phyloP scores from a whole-genome alignment of 2,113 vertebrate species.

The Rhegmatorhina hoffmannsi region DNA sequence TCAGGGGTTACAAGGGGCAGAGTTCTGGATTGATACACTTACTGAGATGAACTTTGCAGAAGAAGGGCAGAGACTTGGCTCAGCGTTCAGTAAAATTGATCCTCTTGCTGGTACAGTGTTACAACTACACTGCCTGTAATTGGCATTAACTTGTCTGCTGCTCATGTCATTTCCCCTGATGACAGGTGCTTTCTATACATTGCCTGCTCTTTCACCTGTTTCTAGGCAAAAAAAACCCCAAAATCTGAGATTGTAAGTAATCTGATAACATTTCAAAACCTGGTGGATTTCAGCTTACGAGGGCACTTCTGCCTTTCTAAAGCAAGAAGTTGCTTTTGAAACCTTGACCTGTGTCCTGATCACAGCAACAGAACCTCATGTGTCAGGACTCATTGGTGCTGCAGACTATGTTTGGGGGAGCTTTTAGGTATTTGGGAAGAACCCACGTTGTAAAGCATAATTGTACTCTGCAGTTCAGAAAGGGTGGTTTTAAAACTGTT shows the following conservation, averaged over 20 bases:
- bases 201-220: neutral
- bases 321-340: neutral
- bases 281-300: neutral
- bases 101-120: neutral
- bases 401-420: neutral
- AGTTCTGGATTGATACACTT: neutral
- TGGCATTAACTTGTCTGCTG: neutral
- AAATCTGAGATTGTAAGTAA: neutral
- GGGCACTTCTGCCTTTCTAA: neutral
- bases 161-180: neutral
- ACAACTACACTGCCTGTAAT: neutral
- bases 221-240: neutral
- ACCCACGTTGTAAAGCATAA: rapidly evolving
- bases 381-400: neutral
- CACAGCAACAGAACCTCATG: neutral
- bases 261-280: neutral
- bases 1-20: neutral
- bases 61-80: neutral
- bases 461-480: neutral
- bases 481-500: neutral
- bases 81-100: neutral
- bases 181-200: neutral
- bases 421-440: neutral
- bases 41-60: neutral
- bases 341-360: neutral